Evolutionary conservation across 2,888 invertebrate genomes (phyloP), one percentile per base, ranked within the genome.

Genomic region (Phanerotoma sp.): DNA sequence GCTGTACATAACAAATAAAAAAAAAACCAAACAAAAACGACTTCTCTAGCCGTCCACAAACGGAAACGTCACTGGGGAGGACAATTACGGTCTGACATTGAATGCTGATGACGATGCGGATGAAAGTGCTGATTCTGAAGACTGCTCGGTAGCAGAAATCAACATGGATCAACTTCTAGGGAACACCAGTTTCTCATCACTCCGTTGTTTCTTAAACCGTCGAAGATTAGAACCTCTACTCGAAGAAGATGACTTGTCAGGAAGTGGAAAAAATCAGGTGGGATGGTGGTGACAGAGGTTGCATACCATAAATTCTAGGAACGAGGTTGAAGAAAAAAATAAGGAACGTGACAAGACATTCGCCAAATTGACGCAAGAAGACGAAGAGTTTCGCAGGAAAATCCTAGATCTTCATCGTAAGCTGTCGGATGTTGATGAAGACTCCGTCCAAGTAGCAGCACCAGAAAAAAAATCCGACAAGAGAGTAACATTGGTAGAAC

Each of bases 201-300:
- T 73, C 48, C 65, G 72, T 13, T 70, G 67, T 61, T 77, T 74
- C 62, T 79, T 82, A 68, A 82, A 81, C 74, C 85, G 87, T 75
- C 81, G 89, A 77, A 84, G 91, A 65, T 78, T 92, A 70, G 92
- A 92, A 74, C 91, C 92, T 46, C 81, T 92, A 5, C 84, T 89
- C 62, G 91, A 92, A 78, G 92, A 92, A 78, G 91, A 92, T 65
- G 85, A 83, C 57, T 88, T 89, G 18, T 70, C 77, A 5, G 70
- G 70, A 4, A 70, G 70, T 46, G 71, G 71, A 11, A 76, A 76
- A 54, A 68, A 69, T 20, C 73, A 75, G 54, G 73, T 73, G 18
- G 75, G 77, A 62, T 76, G 76, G 75, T 72, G 78, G 78, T 73
- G 76, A 77, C 73, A 77, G 71, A 65, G 78, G 77, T 74, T 73